Evolutionary conservation across 1,140 invertebrate genomes (phyloP), one percentile per base, ranked within the genome.

Genomic region (Drosophila lowei): DNA sequence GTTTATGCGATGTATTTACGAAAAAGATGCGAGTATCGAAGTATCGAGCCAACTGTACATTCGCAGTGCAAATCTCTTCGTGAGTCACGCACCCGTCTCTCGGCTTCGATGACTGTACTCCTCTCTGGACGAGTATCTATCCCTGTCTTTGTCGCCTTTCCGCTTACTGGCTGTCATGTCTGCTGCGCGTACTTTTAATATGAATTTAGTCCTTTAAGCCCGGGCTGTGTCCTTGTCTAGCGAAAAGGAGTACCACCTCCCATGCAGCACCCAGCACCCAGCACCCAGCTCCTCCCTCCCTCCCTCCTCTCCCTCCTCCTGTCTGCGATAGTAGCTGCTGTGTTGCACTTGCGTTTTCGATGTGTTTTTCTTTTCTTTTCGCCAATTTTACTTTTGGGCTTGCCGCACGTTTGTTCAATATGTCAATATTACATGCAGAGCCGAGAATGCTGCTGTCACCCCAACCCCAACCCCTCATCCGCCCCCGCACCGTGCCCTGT

Each of bases 171-270:
- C 62, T 83, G 83, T 88, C 83, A 78, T 88, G 78, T 86, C 78
- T 74, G 60, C 18, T 66, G 83, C 78, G 71, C 83, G 78, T 76
- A 81, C 83, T 86, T 86, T 86, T 86, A 86, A 86, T 86, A 86
- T 88, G 81, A 86, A 88, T 86, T 86, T 88, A 86, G 81, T 86
- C 78, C 83, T 88, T 86, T 88, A 83, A 86, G 81, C 88, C 81
- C 48, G 52, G 42, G 16, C 65, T 76, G 64, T 41, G 67, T 65
- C 54, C 28, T 65, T 60, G 52, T 50, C n/a, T 34, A 53, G 28
- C 49, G 30, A 30, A 68, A 61, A 48, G 42, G 15, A 53, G 38
- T 48, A n/a, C n/a, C n/a, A n/a, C n/a, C n/a, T n/a, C n/a, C n/a
- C n/a, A n/a, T n/a, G n/a, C n/a, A n/a, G n/a, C n/a, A n/a, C n/a